Evolutionary conservation across 2,888 invertebrate genomes (phyloP).

Genomic region (Sclerodermus sp.): DNA sequence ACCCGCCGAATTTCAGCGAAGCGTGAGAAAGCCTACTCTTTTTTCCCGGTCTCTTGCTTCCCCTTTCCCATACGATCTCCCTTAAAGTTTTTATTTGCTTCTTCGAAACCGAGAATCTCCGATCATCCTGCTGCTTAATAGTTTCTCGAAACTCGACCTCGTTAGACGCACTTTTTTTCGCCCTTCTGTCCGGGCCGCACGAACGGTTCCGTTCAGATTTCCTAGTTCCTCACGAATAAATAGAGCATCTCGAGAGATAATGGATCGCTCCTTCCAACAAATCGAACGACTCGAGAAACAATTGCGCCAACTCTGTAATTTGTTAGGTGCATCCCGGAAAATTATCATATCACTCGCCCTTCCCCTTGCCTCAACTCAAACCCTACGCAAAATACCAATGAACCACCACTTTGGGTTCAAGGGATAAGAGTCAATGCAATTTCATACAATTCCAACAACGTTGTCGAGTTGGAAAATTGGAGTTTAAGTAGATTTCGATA

Average conservation of each 20-base stretch:
- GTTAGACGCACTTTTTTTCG: conserved; percentile 10
- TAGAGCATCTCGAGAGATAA: neutral
- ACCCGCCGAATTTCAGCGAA: conserved; percentile 13
- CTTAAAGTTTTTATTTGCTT: conserved; percentile 8
- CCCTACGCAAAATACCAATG: no score
- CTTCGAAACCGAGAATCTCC: conserved; percentile 4
- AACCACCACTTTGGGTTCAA: no score
- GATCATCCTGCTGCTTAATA: conserved; percentile 10
- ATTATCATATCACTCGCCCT: no score
- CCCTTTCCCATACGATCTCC: neutral
- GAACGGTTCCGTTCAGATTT: conserved; percentile 1
- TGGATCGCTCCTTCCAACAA: neutral
- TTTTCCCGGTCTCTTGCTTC: neutral
- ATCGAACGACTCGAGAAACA: no score
- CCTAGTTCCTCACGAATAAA: neutral
- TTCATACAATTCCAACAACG: no score
- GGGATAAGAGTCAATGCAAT: no score
- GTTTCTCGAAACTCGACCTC: conserved; percentile 15
- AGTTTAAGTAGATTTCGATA: conserved; percentile 4
- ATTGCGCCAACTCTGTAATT: no score
- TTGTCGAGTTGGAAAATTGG: no score
- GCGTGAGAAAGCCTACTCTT: conserved; percentile 15
- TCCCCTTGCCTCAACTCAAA: no score
- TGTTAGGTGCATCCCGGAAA: no score
- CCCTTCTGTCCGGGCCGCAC: neutral